These are phyloP conservation scores for Lutjanus argentimaculatus DNA, from an alignment of 2,797 vertebrate genomes.

Conservation along the genomic window DNA sequence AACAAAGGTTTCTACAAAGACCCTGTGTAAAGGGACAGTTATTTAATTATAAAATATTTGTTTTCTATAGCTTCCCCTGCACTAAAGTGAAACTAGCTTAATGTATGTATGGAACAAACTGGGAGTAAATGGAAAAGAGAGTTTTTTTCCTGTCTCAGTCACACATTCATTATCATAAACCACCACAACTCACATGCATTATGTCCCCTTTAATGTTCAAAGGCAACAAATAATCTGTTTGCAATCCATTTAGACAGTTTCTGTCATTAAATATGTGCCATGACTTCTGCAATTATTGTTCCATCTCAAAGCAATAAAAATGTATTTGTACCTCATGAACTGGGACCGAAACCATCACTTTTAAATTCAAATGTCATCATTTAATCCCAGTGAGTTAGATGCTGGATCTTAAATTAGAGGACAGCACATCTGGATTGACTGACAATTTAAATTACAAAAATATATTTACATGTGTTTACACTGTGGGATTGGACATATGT, in stretches of 20 bases:
- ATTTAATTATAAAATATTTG: conserved; percentile 35
- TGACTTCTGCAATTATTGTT: conserved; percentile 49
- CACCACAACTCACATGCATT: conserved; percentile 16
- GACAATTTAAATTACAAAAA: conserved; percentile 3
- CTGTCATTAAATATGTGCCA: conserved; percentile 55
- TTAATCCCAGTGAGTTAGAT: background rate
- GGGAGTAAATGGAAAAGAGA: conserved; percentile 13
- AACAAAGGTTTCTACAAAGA: conserved; percentile 59
- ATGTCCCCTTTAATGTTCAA: conserved; percentile 30
- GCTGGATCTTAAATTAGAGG: background rate
- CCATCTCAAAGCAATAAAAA: conserved; percentile 66
- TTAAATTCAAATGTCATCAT: background rate
- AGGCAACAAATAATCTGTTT: conserved; percentile 12
- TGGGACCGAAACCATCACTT: background rate
- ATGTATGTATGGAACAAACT: conserved; percentile 25
- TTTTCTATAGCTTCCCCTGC: conserved; percentile 52
- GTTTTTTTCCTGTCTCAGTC: conserved; percentile 28
- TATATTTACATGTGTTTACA: conserved; percentile 4
- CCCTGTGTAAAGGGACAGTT: conserved; percentile 34
- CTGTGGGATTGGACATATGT: background rate
- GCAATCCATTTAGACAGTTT: conserved; percentile 7
- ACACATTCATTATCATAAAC: conserved; percentile 32
- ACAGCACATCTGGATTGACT: background rate
- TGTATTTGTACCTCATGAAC: conserved; percentile 38
- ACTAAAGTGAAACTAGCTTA: conserved; percentile 34